Base-by-base conservation (phyloP, 2,888 invertebrate species). In the Strigamia crassipes region DNA sequence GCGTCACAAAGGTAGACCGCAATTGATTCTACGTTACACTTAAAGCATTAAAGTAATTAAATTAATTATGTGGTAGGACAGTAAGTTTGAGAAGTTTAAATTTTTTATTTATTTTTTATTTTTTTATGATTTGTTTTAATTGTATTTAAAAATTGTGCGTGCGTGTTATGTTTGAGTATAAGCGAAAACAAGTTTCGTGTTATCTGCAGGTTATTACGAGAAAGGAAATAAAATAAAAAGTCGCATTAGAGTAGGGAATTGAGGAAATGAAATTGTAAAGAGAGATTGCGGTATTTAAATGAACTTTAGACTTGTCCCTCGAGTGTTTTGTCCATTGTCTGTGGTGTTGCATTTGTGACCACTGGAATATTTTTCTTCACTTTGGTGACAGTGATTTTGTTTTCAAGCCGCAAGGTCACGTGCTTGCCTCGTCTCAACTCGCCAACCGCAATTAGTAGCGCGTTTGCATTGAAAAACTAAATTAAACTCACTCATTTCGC, bases 261-360 rank as follows among this genome's bases (percentile, higher is more conserved):
- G 21, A 56, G 56, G 56, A 56, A 56, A 56, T 56, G 56, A 56
- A 56, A 56, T 18, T 56, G 56, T 56, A 56, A 56, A 56, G n/a
- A 18, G 56, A 56, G 56, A 56, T 9, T 18, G 56, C 56, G n/a
- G 56, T 18, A 18, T 18, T 56, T 56, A 56, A 56, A 56, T 56
- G 15, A 56, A 18, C 56, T 9, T n/a, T 56, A 56, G n/a, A 5
- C 18, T 56, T 1, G 56, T 56, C 56, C 56, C 56, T 56, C 9
- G 56, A n/a, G 56, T 56, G 56, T 56, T 56, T 56, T 56, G 56
- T 18, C 56, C 56, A 18, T 56, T 56, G 56, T 56, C 56, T 56
- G 56, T 18, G 56, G 56, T 21, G 56, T 56, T 56, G 56, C 56
- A 8, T 9, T 18, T 15, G 56, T 56, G 56, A 56, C 56, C 56